phyloP scores from a whole-genome alignment of 2,113 vertebrate species.

The Henicopernis longicauda region DNA sequence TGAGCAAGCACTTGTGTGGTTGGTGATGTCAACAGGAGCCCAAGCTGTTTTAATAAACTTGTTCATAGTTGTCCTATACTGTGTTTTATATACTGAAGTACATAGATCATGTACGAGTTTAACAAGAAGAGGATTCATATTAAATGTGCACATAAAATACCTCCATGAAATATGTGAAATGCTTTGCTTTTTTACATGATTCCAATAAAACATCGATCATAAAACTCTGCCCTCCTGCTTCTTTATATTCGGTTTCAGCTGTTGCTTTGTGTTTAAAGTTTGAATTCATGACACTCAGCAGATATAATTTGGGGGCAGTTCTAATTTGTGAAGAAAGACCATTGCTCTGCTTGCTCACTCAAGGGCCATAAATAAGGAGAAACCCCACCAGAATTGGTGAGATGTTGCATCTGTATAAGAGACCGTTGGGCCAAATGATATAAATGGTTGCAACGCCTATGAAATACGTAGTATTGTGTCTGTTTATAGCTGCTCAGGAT shows the following conservation, averaged over 20 bases:
- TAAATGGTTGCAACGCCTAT: background rate
- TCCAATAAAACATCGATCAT: slow-evolving; percentile 70
- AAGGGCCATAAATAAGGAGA: background rate
- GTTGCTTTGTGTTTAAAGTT: slow-evolving; percentile 44
- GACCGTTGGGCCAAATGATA: background rate
- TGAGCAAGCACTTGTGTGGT: slow-evolving; percentile 67
- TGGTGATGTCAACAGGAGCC: slow-evolving; percentile 73
- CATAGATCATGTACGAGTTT: slow-evolving; percentile 68
- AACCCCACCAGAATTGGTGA: background rate
- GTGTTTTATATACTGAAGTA: slow-evolving; percentile 63
- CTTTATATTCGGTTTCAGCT: slow-evolving; percentile 30
- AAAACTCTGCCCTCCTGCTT: slow-evolving; percentile 60
- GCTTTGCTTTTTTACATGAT: slow-evolving; percentile 65
- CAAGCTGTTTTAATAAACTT: slow-evolving; percentile 72
- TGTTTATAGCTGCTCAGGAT: background rate
- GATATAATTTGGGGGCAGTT: background rate
- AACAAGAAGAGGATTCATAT: slow-evolving; percentile 74
- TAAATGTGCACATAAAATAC: slow-evolving; percentile 62
- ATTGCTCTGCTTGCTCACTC: background rate
- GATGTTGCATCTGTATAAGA: background rate
- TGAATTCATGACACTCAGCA: slow-evolving; percentile 12
- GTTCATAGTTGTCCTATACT: slow-evolving; percentile 61
- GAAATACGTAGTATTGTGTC: background rate
- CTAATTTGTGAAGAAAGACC: slow-evolving; percentile 22
- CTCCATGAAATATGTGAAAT: slow-evolving; percentile 67